phyloP scores from a whole-genome alignment of 2,888 invertebrate species.

The Cataglyphis livida region DNA sequence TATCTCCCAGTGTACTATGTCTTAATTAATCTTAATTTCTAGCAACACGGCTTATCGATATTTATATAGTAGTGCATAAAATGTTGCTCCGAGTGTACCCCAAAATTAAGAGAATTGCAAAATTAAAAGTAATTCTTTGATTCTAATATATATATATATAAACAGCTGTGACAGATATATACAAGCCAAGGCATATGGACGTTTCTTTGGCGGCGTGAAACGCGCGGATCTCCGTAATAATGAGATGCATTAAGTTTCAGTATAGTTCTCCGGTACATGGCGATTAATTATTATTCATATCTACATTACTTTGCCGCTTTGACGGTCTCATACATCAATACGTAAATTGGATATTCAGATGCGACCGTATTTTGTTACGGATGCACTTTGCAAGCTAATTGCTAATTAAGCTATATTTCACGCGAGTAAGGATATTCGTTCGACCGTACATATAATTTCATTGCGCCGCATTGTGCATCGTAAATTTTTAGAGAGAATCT shows the following conservation, averaged over 20 bases:
- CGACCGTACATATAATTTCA: slow-evolving; percentile 42
- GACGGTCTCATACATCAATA: slow-evolving; percentile 46
- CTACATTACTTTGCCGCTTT: slow-evolving; percentile 51
- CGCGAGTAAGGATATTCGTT: slow-evolving; percentile 28
- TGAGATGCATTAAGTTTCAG: slow-evolving; percentile 75
- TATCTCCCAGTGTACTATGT: too few relatives aligned
- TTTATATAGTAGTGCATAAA: too few relatives aligned
- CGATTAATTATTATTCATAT: slow-evolving; percentile 79
- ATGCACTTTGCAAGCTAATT: slow-evolving; percentile 58
- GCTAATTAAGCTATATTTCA: slow-evolving; percentile 50
- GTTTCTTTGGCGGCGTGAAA: slow-evolving; percentile 58
- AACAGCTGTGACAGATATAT: slow-evolving; percentile 56
- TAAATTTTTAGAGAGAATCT: slow-evolving; percentile 7
- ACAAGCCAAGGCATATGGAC: slow-evolving; percentile 49
- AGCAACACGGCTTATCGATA: too few relatives aligned
- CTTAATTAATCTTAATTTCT: too few relatives aligned
- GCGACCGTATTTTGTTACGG: slow-evolving; percentile 51
- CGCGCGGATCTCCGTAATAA: slow-evolving; percentile 58
- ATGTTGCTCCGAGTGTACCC: too few relatives aligned
- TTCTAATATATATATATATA: too few relatives aligned
- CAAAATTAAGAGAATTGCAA: too few relatives aligned
- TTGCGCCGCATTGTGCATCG: slow-evolving; percentile 16
- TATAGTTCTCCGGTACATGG: slow-evolving; percentile 57
- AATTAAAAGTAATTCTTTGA: too few relatives aligned
- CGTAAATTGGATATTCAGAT: slow-evolving; percentile 63